These are phyloP conservation scores for Netelia melanura DNA, from an alignment of 2,888 invertebrate genomes.

Conservation along the genomic window DNA sequence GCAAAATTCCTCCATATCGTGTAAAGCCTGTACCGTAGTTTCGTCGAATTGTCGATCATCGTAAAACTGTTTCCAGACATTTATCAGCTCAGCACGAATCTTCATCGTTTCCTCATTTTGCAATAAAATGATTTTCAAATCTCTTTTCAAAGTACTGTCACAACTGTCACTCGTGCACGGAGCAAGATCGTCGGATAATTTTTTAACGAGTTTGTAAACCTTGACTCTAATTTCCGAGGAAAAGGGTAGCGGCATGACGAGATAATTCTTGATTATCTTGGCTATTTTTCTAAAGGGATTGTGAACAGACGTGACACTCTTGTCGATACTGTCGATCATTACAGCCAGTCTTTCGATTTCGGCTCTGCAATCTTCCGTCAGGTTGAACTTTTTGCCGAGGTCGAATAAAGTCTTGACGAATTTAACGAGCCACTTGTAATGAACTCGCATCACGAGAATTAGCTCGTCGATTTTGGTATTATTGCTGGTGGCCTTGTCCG, in stretches of 20 bases:
- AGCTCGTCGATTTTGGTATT: conserved; percentile 84
- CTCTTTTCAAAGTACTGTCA: conserved; percentile 58
- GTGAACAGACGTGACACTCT: conserved; percentile 68
- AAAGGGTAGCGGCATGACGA: conserved; percentile 76
- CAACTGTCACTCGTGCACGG: conserved; percentile 68
- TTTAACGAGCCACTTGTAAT: conserved; percentile 92
- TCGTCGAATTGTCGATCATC: conserved; percentile 67
- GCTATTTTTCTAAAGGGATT: conserved; percentile 78
- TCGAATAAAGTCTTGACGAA: conserved; percentile 76
- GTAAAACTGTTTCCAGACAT: conserved; percentile 75
- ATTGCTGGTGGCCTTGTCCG: conserved; percentile 67
- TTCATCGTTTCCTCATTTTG: conserved; percentile 68
- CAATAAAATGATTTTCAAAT: conserved; percentile 73
- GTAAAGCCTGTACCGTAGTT: conserved; percentile 50
- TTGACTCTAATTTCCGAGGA: conserved; percentile 72
- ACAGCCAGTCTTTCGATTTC: conserved; percentile 76
- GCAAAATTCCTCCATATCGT: conserved; percentile 68
- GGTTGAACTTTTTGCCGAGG: conserved; percentile 53
- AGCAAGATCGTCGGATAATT: conserved; percentile 68
- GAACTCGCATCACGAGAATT: conserved; percentile 88
- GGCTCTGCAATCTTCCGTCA: conserved; percentile 57
- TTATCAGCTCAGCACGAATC: conserved; percentile 69
- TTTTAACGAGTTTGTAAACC: conserved; percentile 67
- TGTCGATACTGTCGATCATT: conserved; percentile 75
- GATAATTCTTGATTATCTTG: conserved; percentile 75